A percentile compares a stretch with the other conserved stretches of the same genome.
Evolutionary conservation across 2,113 vertebrate genomes (phyloP).

Genomic region (Cavia porcellus): DNA sequence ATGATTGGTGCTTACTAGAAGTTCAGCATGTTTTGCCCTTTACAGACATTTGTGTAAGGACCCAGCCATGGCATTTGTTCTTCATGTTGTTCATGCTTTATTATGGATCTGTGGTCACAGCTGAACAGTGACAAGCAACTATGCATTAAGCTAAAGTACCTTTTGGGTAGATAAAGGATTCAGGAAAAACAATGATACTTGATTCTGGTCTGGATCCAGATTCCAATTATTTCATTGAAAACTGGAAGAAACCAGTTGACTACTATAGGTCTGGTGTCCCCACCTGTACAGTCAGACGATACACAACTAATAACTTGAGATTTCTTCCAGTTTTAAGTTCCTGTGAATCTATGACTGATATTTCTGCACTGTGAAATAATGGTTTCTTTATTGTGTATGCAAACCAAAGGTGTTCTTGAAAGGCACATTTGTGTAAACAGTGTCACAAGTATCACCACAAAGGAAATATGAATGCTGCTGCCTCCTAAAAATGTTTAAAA

Average conservation of each 20-base stretch:
- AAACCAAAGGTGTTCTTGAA: background rate
- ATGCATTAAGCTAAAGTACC: background rate
- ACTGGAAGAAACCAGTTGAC: background rate
- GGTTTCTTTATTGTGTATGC: background rate
- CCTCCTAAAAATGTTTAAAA: background rate
- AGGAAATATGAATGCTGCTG: background rate
- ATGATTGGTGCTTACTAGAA: background rate
- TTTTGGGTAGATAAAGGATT: background rate
- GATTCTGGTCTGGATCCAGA: background rate
- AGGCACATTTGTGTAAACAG: background rate
- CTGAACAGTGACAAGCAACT: conserved; percentile 6
- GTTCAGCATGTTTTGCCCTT: background rate
- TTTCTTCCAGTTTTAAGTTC: background rate
- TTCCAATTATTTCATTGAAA: background rate
- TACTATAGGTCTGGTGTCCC: background rate
- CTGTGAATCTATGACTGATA: background rate
- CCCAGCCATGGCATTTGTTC: background rate
- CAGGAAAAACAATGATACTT: background rate
- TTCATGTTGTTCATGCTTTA: background rate
- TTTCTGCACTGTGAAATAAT: background rate
- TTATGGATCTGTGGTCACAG: background rate
- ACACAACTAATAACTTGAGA: background rate
- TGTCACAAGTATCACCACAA: background rate
- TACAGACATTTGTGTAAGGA: background rate
- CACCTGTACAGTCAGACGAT: background rate